A percentile compares a stretch with the other conserved stretches of the same genome.
These are phyloP conservation scores for Alloplasta piceator DNA, from an alignment of 2,888 invertebrate genomes.

Conservation along the genomic window DNA sequence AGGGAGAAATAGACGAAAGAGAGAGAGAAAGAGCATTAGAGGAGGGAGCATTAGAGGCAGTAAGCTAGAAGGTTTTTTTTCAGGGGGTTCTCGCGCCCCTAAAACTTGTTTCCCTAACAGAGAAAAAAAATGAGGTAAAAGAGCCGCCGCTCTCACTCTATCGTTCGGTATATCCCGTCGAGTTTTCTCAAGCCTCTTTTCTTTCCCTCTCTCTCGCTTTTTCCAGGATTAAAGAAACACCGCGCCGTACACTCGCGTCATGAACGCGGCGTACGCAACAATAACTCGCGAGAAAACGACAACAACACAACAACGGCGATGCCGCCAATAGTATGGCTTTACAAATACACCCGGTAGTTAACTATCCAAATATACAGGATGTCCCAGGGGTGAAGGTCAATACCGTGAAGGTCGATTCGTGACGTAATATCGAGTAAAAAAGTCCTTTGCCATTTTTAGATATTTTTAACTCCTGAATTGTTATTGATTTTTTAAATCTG, in stretches of 20 bases:
- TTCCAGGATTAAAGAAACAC: constrained; percentile 77
- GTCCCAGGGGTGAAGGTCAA: too few species aligned
- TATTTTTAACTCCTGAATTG: too few species aligned
- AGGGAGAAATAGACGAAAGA: constrained; percentile 21
- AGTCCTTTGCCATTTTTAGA: too few species aligned
- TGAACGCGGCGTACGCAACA: constrained; percentile 63
- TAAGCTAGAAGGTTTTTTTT: constrained; percentile 59
- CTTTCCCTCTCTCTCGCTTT: constrained; percentile 60
- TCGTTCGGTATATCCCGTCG: constrained; percentile 40
- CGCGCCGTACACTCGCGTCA: constrained; percentile 65
- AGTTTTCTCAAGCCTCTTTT: constrained; percentile 33
- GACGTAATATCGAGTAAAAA: too few species aligned
- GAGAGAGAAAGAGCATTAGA: constrained; percentile 30
- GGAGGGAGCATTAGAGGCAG: constrained; percentile 61
- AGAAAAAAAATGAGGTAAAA: constrained; percentile 21
- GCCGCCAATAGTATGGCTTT: constrained; percentile 55
- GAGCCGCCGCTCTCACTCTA: constrained; percentile 51
- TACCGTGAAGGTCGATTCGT: too few species aligned
- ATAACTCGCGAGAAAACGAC: constrained; percentile 64
- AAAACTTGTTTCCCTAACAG: constrained; percentile 15
- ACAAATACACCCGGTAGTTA: constrained; percentile 37
- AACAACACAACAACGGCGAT: constrained; percentile 47
- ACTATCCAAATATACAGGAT: constrained; percentile 10
- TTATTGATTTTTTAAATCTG: too few species aligned
- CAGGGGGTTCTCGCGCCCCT: constrained; percentile 55